Base-by-base conservation (phyloP, 2,888 invertebrate species). In the Perithous albicinctus region DNA sequence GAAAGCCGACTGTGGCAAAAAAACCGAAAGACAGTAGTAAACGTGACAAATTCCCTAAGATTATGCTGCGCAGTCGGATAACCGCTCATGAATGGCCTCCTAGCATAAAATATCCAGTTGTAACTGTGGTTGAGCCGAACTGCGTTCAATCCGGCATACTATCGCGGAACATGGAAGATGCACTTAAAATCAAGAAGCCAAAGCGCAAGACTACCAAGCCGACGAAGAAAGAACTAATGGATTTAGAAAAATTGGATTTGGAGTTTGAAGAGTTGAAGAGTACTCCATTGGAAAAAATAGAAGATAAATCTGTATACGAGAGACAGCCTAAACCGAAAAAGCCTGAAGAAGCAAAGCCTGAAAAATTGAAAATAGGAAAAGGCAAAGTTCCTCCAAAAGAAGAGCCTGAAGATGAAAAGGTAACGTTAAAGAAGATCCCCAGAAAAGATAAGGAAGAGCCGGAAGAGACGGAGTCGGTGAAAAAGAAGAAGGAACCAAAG, bases 161-260 rank as follows among this genome's bases (percentile, higher is more conserved):
- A 3, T 94, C 94, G 0, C 92, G 94, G 85, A 94, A 94, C 83
- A 86, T 93, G 4, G 92, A 93, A 84, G 94, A 94, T 83, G 94
- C 94, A 0, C 88, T 93, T 77, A 93, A 93, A 83, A 70, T 94
- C 7, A 90, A 92, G 26, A 93, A 93, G 87, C 93, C 90, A 32
- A 94, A 93, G 86, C 89, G 87, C n/a, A 90, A 92, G 61, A 93
- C 92, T 83, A 84, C 92, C 38, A 94, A 93, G 80, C 90, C 93
- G 2, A 87, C 90, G n/a, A 93, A 93, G 12, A 89, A 91, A 77
- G 93, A 92, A 46, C 73, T 91, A 10, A 88, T 88, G 6, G 92
- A 93, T 46, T 86, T 94, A 35, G 94, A 94, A 86, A 93, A 93
- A 87, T 82, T 93, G 4, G 93, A 93, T 79, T 82, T 90, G 54